A percentile compares a stretch with the other conserved stretches of the same genome.
Evolutionary conservation across 2,113 vertebrate genomes (phyloP).

Genomic region (Psettodes erumei): DNA sequence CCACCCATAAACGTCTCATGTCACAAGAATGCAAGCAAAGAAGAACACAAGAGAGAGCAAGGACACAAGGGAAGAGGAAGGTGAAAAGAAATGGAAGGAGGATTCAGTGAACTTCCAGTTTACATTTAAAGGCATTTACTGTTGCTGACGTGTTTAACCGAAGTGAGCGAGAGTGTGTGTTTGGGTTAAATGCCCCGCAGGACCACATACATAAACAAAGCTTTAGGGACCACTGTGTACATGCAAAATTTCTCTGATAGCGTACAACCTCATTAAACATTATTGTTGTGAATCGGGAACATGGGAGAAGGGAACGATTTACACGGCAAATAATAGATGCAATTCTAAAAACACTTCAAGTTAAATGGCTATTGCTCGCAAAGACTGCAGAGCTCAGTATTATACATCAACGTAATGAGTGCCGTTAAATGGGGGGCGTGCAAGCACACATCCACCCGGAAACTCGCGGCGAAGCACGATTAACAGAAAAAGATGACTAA

Average conservation of each 20-base stretch:
- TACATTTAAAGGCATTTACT: conserved; percentile 3
- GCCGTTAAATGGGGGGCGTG: conserved; percentile 11
- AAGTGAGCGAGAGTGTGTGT: neutral
- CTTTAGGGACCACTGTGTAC: conserved; percentile 23
- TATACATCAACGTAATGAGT: conserved; percentile 56
- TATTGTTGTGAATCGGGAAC: conserved; percentile 40
- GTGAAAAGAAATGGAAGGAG: neutral
- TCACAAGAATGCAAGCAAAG: conserved; percentile 4
- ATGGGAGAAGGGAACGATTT: conserved; percentile 37
- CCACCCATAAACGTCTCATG: conserved; percentile 32
- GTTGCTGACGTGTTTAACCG: neutral
- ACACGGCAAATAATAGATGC: conserved; percentile 46
- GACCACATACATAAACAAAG: conserved; percentile 20
- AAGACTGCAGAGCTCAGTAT: conserved; percentile 27
- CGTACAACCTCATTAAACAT: conserved; percentile 51
- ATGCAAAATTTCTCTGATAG: conserved; percentile 37
- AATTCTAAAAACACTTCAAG: conserved; percentile 39
- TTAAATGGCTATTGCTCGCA: conserved; percentile 40
- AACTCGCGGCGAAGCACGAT: neutral
- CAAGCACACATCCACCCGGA: conserved; percentile 21
- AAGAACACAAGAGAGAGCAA: neutral
- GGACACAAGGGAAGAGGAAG: neutral
- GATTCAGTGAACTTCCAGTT: neutral
- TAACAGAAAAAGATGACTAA: neutral
- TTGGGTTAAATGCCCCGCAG: neutral